Evolutionary conservation across 2,113 vertebrate genomes (phyloP).

Genomic region (Eolophus roseicapilla): DNA sequence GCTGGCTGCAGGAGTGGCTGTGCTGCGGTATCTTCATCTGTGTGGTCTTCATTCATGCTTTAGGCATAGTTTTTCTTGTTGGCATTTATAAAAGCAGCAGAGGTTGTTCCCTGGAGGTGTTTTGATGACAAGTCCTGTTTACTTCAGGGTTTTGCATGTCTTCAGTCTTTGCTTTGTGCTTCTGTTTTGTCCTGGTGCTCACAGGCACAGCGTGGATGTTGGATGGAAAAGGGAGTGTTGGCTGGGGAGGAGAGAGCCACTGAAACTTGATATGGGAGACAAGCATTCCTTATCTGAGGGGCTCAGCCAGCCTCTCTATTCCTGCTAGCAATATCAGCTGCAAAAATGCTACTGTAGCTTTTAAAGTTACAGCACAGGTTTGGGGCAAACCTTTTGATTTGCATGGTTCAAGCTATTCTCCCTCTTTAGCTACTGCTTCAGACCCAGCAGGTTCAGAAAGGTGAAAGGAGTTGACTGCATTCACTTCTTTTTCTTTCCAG

Average conservation of each 20-base stretch:
- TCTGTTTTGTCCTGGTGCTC: background rate
- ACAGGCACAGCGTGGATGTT: background rate
- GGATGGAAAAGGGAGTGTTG: background rate
- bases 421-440: background rate
- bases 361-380: background rate
- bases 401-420: accelerated
- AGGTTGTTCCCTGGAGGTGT: background rate
- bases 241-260: background rate
- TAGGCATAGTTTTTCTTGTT: background rate
- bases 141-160: background rate
- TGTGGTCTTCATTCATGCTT: background rate
- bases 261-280: background rate
- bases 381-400: background rate
- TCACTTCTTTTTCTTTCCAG: background rate
- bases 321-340: background rate
- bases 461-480: background rate
- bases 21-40: accelerated
- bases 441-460: background rate
- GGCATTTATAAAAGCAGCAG: background rate
- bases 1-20: accelerated
- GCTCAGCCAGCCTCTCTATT: background rate
- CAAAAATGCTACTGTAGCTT: background rate
- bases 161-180: background rate
- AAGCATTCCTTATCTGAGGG: background rate
- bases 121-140: background rate